Conservation (phyloP, 2,113 vertebrate species). For the Felis catus region DNA sequence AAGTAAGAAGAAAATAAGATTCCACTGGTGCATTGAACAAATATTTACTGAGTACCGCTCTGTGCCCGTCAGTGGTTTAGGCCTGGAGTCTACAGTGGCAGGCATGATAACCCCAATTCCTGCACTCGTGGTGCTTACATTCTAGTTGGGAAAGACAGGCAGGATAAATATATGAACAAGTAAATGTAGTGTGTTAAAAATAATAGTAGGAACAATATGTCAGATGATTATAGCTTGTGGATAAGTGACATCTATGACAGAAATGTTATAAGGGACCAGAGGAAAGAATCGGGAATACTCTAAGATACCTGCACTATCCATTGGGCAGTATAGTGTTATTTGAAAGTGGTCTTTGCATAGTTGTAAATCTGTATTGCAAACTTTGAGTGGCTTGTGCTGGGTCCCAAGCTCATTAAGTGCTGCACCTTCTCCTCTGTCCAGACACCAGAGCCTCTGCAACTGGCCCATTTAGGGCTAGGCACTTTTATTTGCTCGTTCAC, state of each 20-base stretch:
- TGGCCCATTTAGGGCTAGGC: no score
- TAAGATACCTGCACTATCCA: neutral
- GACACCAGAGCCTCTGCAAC: neutral
- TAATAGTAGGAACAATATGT: neutral
- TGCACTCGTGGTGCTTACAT: neutral
- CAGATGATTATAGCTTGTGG: neutral
- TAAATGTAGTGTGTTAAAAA: neutral
- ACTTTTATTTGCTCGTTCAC: fast-evolving
- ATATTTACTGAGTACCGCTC: neutral
- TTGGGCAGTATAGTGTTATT: neutral
- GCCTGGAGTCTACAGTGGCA: neutral
- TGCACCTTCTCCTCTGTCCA: neutral
- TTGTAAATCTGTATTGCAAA: neutral
- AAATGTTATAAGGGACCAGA: neutral
- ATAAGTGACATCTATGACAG: neutral
- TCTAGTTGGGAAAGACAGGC: neutral
- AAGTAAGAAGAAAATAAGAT: neutral
- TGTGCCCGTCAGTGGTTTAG: neutral
- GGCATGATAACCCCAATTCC: neutral
- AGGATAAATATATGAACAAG: neutral
- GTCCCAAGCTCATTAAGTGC: neutral
- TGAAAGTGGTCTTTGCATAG: neutral
- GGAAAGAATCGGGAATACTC: neutral
- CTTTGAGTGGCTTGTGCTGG: neutral
- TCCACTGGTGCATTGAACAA: neutral